Base-by-base conservation (phyloP, 37 sponge, comb jelly and placozoan genomes). In the Sycon ciliatum region DNA sequence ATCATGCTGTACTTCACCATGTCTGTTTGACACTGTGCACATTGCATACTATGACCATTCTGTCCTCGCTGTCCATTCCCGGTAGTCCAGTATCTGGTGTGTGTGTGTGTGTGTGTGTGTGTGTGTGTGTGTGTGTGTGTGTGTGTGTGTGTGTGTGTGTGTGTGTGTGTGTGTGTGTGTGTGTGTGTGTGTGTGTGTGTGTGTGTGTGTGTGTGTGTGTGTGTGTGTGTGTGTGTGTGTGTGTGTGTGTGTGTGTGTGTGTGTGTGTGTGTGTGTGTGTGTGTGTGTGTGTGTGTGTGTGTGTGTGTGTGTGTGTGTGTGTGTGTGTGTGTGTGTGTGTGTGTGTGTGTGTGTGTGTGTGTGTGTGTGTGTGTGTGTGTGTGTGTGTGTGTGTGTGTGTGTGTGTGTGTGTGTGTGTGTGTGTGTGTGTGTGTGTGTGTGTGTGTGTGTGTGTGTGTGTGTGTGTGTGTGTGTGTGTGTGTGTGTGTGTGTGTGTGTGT, bases 291-390 rank as follows among this genome's bases (percentile, higher is more conserved):
- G 46, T 69, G 46, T 69, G 70, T 69, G 70, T 69, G 70, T 69
- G 70, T 39, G 70, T 39, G 52, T 39, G 24, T 40, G 49, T 69
- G 70, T 37, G 70, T 69, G 70, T 69, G 70, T 37, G 70, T 69
- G 70, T 69, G 52, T 69, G 39, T 20, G 70, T 69, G 70, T 69
- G 70, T 69, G 70, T 69, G 70, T 69, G 70, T 38, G 46, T 69
- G 70, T 69, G 70, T 37, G 70, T 69, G 70, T 69, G 70, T 38
- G 46, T 69, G 70, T 69, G 70, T 38, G 70, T 69, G 70, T 69
- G 70, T 69, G 70, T 38, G 70, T 69, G 70, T 69, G 70, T 69
- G 70, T 69, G 70, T 69, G 70, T 69, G 70, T 69, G 70, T 38
- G 46, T 38, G 34, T 52, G 20, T 72, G 39, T 52, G 55, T 55